Evolutionary conservation across 2,113 vertebrate genomes (phyloP), one percentile per base, ranked within the genome.

Genomic region (Nannospalax galili): DNA sequence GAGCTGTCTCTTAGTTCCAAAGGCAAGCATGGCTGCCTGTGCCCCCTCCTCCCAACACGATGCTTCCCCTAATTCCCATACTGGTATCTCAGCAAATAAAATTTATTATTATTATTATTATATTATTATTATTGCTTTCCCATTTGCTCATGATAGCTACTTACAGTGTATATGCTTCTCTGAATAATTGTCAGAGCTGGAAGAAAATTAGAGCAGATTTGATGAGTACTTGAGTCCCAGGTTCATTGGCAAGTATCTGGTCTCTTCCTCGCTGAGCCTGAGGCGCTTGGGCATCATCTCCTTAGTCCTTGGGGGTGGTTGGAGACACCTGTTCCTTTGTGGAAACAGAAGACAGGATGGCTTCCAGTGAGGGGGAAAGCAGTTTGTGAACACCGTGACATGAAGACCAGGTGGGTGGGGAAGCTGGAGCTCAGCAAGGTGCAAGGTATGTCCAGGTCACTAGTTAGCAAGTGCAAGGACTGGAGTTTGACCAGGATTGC

Each of bases 1-100:
- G 79, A 96, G 88, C 96, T 93, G 95, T 95, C 92, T 97, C 95
- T 92, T 91, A 62, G 86, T 69, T 97, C 92, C 93, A 91, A 93
- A 91, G 78, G 93, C 81, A 7, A 86, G 65, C 65, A 10, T 35
- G 93, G 73, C 81, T 92, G 64, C n/a, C 73, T 26, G 1, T 69
- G 82, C 84, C 89, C 84, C 73, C 85, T 56, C 37, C 78, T 67
- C 40, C 79, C 77, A 95, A 37, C 79, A 60, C 32, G 64, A 62
- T 6, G 42, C 90, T 91, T 81, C 74, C 79, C 75, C 88, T 65
- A 75, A 64, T 94, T 89, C 97, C 96, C 92, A 45, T 93, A 91
- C 58, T 88, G 84, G 16, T 91, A 88, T 95, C 88, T 95, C 85
- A 95, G 88, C 85, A 94, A 97, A 90, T 0, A 2, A 93, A 82